A percentile compares a stretch with the other conserved stretches of the same genome.
Conservation (phyloP, 2,888 invertebrate genomes). For the Bedellia somnulentella region DNA sequence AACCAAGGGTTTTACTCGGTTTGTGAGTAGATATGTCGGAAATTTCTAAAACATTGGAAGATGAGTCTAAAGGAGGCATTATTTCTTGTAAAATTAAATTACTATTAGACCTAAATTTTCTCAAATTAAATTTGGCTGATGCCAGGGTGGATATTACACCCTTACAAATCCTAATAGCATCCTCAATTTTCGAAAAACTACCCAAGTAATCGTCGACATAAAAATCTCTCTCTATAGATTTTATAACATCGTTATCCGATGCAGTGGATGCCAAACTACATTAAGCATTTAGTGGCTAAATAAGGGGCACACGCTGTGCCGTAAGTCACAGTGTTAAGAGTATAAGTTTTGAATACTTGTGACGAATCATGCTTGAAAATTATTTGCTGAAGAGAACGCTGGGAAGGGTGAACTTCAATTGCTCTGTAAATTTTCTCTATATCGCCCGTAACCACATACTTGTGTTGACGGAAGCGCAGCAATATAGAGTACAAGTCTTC, state of each 20-base stretch:
- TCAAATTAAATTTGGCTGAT: slow-evolving; percentile 9
- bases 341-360: slow-evolving; percentile 5
- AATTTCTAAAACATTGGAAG: too few relatives aligned
- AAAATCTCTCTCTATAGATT: slow-evolving; percentile 5
- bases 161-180: not conserved
- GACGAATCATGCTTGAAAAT: slow-evolving; percentile 3
- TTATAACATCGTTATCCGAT: slow-evolving; percentile 1
- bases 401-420: not conserved
- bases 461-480: too few relatives aligned
- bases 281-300: slow-evolving; percentile 9
- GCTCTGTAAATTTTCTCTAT: too few relatives aligned
- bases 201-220: slow-evolving; percentile 8
- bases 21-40: not conserved
- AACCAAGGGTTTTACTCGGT: not conserved
- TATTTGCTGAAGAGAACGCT: slow-evolving; percentile 5
- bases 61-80: too few relatives aligned
- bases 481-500: slow-evolving; percentile 11
- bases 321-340: slow-evolving; percentile 12
- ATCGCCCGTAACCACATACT: too few relatives aligned
- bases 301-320: slow-evolving; percentile 9
- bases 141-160: not conserved
- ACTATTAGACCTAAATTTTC: slow-evolving; percentile 14
- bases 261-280: slow-evolving; percentile 8
- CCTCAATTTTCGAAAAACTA: not conserved
- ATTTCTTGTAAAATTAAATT: slow-evolving; percentile 6